Base-by-base conservation (phyloP, 2,888 invertebrate genomes). In the Drosophila neonasuta region DNA sequence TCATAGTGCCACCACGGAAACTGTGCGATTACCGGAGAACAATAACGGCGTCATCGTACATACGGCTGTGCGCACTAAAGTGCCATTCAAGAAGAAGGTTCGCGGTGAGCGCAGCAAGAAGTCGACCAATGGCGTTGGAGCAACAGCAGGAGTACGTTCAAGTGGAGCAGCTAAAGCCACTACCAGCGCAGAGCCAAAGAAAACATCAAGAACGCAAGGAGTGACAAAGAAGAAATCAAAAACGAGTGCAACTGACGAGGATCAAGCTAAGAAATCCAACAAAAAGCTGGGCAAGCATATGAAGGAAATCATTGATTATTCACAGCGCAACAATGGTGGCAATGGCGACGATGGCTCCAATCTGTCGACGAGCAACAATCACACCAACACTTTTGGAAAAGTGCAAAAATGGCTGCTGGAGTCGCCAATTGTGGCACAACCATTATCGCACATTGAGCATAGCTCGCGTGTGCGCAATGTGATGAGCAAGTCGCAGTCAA, bases 1-100 rank as follows among this genome's bases (percentile, higher is more conserved):
- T 88, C 97, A 97, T 93, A 96, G 96, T 89, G 96, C 96, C 79
- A 95, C 96, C 64, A 96, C 96, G 67, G 97, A 97, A 92, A 96
- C 96, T 73, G 96, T 96, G 73, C 94, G 96, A 29, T 92, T 96
- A 78, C 96, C 96, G 68, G 95, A 95, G 69, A 94, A 95, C 71
- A 93, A 94, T 76, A 95, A 94, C 75, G 93, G 93, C 74, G 94
- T 94, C 36, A 96, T 96, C 71, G 95, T 97, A 2, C 97, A 97
- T 88, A 97, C 96, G 59, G 97, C 95, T 69, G 94, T 97, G 72
- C 94, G 96, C 75, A 95, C 96, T 52, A 97, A 97, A 91, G 93
- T 97, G 63, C 97, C 97, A 44, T 93, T 97, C 73, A 96, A 96
- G 92, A 95, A 96, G 90, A 96, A 96, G 90, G 96, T 97, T 34